Conservation (phyloP, 2,797 vertebrate species). For the Cryptoprocta ferox region DNA sequence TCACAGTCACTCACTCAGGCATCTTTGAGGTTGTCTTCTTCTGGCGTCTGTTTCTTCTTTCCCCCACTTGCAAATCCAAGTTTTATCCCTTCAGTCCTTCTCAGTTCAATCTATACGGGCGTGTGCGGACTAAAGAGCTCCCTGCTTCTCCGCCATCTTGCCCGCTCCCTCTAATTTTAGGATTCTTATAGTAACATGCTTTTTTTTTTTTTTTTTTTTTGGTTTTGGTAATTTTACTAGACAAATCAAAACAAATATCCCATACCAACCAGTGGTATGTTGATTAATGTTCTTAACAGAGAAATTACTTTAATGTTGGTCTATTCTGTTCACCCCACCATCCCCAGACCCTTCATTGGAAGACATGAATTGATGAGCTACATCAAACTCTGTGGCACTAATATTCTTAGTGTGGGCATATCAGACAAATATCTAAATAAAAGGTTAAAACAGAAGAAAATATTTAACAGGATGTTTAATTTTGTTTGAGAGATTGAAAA, state of each 20-base stretch:
- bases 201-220: not conserved
- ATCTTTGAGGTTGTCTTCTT: too few relatives aligned
- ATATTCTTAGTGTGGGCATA: not conserved
- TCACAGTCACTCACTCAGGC: too few relatives aligned
- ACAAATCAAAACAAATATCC: not conserved
- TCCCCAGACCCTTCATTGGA: not conserved
- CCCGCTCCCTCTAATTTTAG: too few relatives aligned
- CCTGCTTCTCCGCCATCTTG: too few relatives aligned
- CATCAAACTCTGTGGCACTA: not conserved
- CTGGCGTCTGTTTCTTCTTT: too few relatives aligned
- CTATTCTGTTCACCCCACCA: not conserved
- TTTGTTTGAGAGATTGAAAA: not conserved
- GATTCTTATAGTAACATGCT: not conserved
- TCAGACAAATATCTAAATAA: not conserved
- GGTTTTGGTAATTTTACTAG: not conserved
- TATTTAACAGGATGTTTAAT: not conserved
- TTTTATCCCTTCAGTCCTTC: too few relatives aligned
- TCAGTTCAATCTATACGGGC: too few relatives aligned
- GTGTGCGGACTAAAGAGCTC: too few relatives aligned
- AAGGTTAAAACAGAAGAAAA: constrained; percentile 38
- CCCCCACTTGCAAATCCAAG: too few relatives aligned
- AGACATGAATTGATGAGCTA: not conserved
- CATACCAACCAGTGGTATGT: not conserved
- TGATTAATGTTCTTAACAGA: not conserved
- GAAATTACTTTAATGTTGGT: not conserved